Conservation (phyloP, 2,797 vertebrate genomes). For the Coregonus sp. region DNA sequence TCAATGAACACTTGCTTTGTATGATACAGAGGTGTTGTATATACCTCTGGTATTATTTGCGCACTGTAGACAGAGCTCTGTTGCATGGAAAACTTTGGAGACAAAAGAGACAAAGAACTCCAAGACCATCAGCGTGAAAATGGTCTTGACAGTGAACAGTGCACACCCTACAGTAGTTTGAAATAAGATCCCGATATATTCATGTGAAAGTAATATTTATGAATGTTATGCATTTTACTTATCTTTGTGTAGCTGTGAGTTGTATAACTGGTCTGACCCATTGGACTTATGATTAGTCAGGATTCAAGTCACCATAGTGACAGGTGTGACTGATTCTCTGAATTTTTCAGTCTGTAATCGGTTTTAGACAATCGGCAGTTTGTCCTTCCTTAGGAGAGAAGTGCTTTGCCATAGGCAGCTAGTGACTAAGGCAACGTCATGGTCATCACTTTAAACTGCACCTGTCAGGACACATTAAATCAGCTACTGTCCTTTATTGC, state of each 20-base stretch:
- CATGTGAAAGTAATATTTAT: no score
- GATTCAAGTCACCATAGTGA: no score
- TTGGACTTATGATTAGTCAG: no score
- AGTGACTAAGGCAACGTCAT: background rate
- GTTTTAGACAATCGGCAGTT: conserved; percentile 8
- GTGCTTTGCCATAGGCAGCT: background rate
- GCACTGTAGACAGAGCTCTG: background rate
- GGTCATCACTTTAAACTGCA: conserved; percentile 20
- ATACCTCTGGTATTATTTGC: background rate
- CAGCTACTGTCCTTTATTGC: conserved; percentile 17
- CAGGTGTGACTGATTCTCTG: background rate
- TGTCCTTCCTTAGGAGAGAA: conserved; percentile 12
- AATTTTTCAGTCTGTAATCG: background rate
- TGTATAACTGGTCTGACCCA: no score
- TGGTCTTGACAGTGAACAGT: no score
- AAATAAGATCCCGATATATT: no score
- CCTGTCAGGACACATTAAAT: conserved; percentile 17
- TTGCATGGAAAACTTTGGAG: no score
- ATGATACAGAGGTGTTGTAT: background rate
- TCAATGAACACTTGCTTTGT: background rate
- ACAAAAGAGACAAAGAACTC: no score
- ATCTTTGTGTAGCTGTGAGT: no score
- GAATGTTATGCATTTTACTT: no score
- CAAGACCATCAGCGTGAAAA: no score
- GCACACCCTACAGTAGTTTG: no score